Evolutionary conservation across 2,797 vertebrate species (phyloP), one percentile per base, ranked within the genome.

Genomic region (Lerista edwardsae): DNA sequence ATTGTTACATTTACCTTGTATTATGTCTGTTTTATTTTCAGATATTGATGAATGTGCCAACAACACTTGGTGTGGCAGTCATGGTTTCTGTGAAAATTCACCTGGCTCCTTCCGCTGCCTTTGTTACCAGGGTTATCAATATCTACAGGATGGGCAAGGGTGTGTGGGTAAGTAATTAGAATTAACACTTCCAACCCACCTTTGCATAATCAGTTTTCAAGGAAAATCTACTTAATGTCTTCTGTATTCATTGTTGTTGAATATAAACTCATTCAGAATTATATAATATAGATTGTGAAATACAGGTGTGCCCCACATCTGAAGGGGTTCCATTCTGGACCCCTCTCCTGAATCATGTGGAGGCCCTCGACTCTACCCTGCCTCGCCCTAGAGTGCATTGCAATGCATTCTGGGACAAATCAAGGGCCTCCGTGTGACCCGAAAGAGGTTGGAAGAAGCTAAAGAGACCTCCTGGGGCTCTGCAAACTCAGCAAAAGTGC

Each of bases 41-140:
- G 98, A 99, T 94, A 94, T 98, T 80, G 97, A 99, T 88, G 98
- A 99, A 93, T 99, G 98, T 90, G 93, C 93, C 2, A 98, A 98
- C 6, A 96, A 96, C 92, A 97, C 97, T 0, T 79, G 97, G 10
- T 99, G 98, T 82, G 97, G 97, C 87, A 96, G 90, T 89, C 97
- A 98, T 0, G 98, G 98, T 27, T 97, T 97, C 95, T 99, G 98
- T 95, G 98, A 98, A 92, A 99, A 99, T 93, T 96, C 95, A 86
- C 96, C 96, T 67, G 98, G 98, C 39, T 98, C 98, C 75, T 99
- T 96, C 95, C 95, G 92, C 81, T 99, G 98, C 91, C 97, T 98
- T 79, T 99, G 98, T 94, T 98, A 98, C 95, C 97, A 97, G 79
- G 98, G 98, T 79, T 99, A 97, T 95, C 97, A 97, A 91, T 97